Base-by-base conservation (phyloP, 2,797 vertebrate genomes). In the Diceros bicornis region DNA sequence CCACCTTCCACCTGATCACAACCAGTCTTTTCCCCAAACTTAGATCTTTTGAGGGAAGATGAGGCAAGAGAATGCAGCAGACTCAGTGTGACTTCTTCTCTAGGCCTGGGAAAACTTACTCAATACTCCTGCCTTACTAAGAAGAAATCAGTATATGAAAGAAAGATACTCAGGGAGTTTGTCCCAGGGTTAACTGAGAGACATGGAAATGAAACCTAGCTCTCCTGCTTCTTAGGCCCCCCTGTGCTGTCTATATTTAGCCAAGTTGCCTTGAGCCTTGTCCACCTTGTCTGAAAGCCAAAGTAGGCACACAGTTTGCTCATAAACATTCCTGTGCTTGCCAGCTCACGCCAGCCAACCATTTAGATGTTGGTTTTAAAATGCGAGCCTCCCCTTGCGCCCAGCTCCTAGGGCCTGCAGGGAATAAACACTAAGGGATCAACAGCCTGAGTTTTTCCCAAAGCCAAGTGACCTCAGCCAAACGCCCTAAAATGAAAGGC, bases 381-480 rank as follows among this genome's bases (percentile, higher is more conserved):
- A 94, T 57, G 27, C 1, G 9, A 91, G 32, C 72, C 37, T 97
- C 71, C 41, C 75, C 85, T 86, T 94, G 61, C 52, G 68, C 57
- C 88, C 47, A 89, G 7, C n/a, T 95, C 85, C 47, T 25, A 29
- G 66, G 68, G 23, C 52, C 71, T 62, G 18, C 62, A 69, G 52
- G 82, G 90, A 85, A 92, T 78, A 71, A 13, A 52, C 62, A 41
- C 72, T 34, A 77, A 94, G 92, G 55, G 0, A 0, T 96, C 82
- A 94, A 94, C 81, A 89, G 9, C 32, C 69, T 71, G 72, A 64
- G 27, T 97, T 91, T 97, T 66, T 18, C 94, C 95, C 87, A 71
- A 98, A 97, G 91, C 97, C 50, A 89, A 91, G 91, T 93, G 93
- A 57, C 86, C 96, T 97, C 87, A 98, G 97, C 93, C 97, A 91